A percentile compares a stretch with the other conserved stretches of the same genome.
phyloP scores from a whole-genome alignment of 2,888 invertebrate genomes.

The Leucania comma region DNA sequence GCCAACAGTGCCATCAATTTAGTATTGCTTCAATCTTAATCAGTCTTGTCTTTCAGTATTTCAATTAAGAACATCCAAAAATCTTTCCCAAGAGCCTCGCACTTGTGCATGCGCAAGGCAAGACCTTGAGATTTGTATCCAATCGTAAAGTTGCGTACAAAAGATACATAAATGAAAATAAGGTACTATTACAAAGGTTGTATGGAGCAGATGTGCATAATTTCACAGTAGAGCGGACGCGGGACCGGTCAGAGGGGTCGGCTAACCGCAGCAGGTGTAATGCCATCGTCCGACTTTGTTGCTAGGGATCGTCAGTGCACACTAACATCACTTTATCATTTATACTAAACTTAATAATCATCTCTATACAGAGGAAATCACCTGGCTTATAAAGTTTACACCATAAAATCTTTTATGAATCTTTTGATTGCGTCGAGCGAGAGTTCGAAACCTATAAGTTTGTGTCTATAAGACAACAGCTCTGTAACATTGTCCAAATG shows the following conservation, averaged over 20 bases:
- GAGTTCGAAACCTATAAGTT: conserved; percentile 10
- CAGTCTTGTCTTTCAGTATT: background rate
- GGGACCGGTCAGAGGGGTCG: conserved; percentile 83
- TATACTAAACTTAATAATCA: conserved; percentile 2
- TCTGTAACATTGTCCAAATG: conserved; percentile 81
- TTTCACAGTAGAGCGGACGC: conserved; percentile 86
- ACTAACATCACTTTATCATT: conserved; percentile 28
- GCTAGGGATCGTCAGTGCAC: conserved; percentile 48
- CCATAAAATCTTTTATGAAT: background rate
- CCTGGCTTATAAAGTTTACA: background rate
- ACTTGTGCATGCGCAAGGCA: background rate
- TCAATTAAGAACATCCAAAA: background rate
- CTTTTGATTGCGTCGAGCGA: conserved; percentile 8
- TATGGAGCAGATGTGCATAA: conserved; percentile 84
- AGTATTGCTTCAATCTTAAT: background rate
- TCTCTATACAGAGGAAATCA: background rate
- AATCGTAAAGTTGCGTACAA: conserved; percentile 26
- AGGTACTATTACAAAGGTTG: conserved; percentile 57
- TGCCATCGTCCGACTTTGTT: conserved; percentile 58
- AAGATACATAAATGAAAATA: conserved; percentile 47
- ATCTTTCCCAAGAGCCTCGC: background rate
- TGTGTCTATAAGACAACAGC: conserved; percentile 57
- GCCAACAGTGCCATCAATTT: too few species aligned
- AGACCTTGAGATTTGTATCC: conserved; percentile 35
- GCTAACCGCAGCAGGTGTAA: conserved; percentile 84